Evolutionary conservation across 2,113 vertebrate species (phyloP), one percentile per base, ranked within the genome.

Genomic region (Cariama cristata): DNA sequence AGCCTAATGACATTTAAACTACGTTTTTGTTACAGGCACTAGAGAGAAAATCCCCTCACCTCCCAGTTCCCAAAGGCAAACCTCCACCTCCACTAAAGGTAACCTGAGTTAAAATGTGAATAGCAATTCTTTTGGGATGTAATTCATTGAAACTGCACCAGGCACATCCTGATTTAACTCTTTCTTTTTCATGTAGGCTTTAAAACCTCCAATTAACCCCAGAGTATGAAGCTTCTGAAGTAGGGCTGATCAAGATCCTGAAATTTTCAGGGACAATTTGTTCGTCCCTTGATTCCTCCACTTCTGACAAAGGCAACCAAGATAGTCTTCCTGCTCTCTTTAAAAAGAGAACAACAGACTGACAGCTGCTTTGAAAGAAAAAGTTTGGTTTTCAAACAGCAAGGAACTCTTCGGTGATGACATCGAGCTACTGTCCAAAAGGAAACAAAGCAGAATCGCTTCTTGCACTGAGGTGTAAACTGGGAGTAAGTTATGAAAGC

Each of bases 171-270:
- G 14, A 1, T 75, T 47, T 14, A 35, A 69, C 42, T 22, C 21
- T 40, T 44, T 11, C 23, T 86, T 67, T 38, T 45, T 45, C 81
- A 4, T 0, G 2, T 14, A 98, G 97, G 97, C 92, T 60, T n/a
- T 97, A 17, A 97, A 97, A 52, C 97, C 97, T 60, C 82, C 91
- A 1, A 2, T 50, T n/a, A 86, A 97, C 5, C 96, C 95, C 73
- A 67, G 88, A 2, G 96, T 97, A 55, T 98, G 95, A 97, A 87
- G 63, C 12, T 14, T 6, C 64, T 55, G 19, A 11, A 9, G 22
- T 1, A 30, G 38, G 33, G 55, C 66, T 50, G 53, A 50, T 21
- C 0, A 2, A 79, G 71, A 18, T 1, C 10, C 40, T 12, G 24
- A 23, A 22, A 7, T 26, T 62, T 55, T 23, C 86, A 68, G 55